Base-by-base conservation (phyloP, 2,888 invertebrate genomes). In the Monoplex corrugatus region DNA sequence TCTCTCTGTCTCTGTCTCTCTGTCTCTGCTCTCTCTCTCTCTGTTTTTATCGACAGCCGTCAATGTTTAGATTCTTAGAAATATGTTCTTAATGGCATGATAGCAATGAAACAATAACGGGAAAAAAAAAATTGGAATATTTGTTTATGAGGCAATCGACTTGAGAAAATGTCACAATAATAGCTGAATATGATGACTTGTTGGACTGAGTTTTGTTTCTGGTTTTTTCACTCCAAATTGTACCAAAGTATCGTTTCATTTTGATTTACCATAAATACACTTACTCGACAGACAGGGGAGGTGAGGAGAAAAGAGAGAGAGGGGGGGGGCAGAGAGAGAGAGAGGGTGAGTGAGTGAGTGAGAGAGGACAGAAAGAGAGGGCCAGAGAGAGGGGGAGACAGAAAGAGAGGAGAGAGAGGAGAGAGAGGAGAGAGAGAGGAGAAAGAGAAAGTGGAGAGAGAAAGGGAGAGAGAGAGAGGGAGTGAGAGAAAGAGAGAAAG, bases 381-480 rank as follows among this genome's bases (percentile, higher is more conserved):
- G 57, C 40, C 13, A 50, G 50, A 50, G 50, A 50, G 50, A 50
- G 50, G 19, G 50, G 19, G 50, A 50, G 50, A 50, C 13, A 50
- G 50, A 50, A 19, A 50, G 50, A 50, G 50, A 68, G 68, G 28
- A 28, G 28, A 28, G 5, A 28, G 28, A 28, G 28, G 68, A 68
- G 68, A 68, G 72, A n/a, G 72, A n/a, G n/a, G 32, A 32, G 32
- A 32, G 10, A 32, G 32, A 8, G 32, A 3, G 32, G n/a, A 72
- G 32, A n/a, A 8, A n/a, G n/a, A n/a, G 50, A 50, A 19, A 50
- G 28, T 35, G 72, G 72, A n/a, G 2, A 63, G 63, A 88, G 75
- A 40, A 82, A 19, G 83, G 57, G 72, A 50, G 38, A 86, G 75
- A 43, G 72, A 86, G 80, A 89, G 78, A 86, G 57, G 78, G 35